Evolutionary conservation across 2,888 invertebrate genomes (phyloP).

Genomic region (Aphidius colemani): DNA sequence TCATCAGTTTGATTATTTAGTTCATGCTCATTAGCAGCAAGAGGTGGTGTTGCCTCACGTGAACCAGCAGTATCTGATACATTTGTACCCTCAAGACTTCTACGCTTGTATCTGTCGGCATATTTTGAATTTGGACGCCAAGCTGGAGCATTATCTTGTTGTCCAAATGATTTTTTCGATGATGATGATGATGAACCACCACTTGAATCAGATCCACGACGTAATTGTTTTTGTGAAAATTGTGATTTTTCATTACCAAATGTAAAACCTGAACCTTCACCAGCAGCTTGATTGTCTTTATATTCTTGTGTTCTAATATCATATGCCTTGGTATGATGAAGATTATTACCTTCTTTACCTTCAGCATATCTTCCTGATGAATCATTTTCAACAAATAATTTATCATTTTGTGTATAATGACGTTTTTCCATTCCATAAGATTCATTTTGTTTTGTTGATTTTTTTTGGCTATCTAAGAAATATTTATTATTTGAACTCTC

Average conservation of each 20-base stretch:
- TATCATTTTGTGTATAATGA: too few species aligned
- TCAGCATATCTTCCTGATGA: too few species aligned
- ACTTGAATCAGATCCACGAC: slow-evolving; percentile 18
- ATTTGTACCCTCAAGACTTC: slow-evolving; percentile 47
- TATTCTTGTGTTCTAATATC: slow-evolving; percentile 32
- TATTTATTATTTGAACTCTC: background rate
- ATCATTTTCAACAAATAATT: too few species aligned
- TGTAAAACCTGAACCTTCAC: slow-evolving; percentile 26
- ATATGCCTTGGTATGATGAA: slow-evolving; percentile 27
- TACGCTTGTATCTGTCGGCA: slow-evolving; percentile 37
- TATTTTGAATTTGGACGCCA: slow-evolving; percentile 32
- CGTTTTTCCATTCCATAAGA: too few species aligned
- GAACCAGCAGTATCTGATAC: slow-evolving; percentile 28
- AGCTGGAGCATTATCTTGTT: slow-evolving; percentile 1
- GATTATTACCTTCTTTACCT: too few species aligned
- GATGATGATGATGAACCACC: slow-evolving; percentile 3
- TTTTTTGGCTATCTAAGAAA: too few species aligned
- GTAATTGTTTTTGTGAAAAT: slow-evolving; percentile 31
- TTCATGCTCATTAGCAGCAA: background rate
- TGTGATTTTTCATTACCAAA: background rate
- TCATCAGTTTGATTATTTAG: background rate
- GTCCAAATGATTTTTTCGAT: slow-evolving; percentile 17
- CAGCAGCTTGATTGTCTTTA: slow-evolving; percentile 30
- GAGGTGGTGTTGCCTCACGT: too few species aligned
- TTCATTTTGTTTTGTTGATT: too few species aligned